Conservation (phyloP, 2,797 vertebrate species). For the Rhinatrema bivittatum region DNA sequence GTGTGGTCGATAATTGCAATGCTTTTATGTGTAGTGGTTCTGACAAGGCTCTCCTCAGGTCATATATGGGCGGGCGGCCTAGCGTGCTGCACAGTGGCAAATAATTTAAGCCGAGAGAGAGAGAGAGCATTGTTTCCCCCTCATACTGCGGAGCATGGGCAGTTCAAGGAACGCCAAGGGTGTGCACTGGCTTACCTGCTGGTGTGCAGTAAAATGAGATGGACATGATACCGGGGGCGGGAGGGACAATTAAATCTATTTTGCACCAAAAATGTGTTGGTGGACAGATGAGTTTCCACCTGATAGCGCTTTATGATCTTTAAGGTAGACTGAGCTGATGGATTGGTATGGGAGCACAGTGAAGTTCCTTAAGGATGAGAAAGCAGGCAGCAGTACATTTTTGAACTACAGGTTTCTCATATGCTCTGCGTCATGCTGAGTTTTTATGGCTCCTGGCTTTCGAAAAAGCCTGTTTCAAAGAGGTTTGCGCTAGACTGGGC, state of each 20-base stretch:
- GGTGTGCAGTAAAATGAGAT: conserved; percentile 70
- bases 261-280: conserved; percentile 61
- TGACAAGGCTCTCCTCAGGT: conserved; percentile 80
- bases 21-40: conserved; percentile 85
- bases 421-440: conserved; percentile 77
- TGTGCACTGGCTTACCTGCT: conserved; percentile 63
- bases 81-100: conserved; percentile 77
- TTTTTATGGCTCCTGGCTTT: conserved; percentile 83
- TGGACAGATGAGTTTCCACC: conserved; percentile 75
- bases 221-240: conserved; percentile 71
- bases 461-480: conserved; percentile 83
- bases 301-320: conserved; percentile 73
- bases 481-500: conserved; percentile 84
- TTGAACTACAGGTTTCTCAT: conserved; percentile 82
- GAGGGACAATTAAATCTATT: conserved; percentile 81
- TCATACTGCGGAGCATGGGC: conserved; percentile 60
- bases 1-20: conserved; percentile 82
- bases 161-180: conserved; percentile 77
- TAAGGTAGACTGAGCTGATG: conserved; percentile 77
- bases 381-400: conserved; percentile 78
- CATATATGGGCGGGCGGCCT: conserved; percentile 73
- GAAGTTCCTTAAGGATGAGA: conserved; percentile 79
- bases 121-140: conserved; percentile 74
- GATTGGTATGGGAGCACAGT: conserved; percentile 66
- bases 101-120: conserved; percentile 86